Conservation (phyloP, 2,888 invertebrate genomes). For the Urechis unicinctus region DNA sequence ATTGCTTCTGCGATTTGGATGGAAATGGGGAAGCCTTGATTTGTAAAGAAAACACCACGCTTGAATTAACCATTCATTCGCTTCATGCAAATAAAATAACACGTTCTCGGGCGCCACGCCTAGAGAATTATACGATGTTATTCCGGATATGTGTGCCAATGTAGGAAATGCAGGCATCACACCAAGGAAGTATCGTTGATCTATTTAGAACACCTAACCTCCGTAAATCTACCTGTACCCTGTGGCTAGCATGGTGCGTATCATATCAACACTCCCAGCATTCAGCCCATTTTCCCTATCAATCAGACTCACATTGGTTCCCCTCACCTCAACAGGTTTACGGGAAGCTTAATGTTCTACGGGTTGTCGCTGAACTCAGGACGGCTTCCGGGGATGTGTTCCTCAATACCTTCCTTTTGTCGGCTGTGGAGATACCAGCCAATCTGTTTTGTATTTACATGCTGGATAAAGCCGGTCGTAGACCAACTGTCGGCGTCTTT, state of each 20-base stretch:
- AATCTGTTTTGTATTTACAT: constrained; percentile 11
- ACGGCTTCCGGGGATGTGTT: constrained; percentile 16
- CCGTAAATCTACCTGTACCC: constrained; percentile 4
- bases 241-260: constrained; percentile 8
- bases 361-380: constrained; percentile 19
- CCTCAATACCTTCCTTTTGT: constrained; percentile 18
- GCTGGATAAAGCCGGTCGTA: constrained; percentile 10
- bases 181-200: constrained; percentile 1
- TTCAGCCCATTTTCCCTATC: neutral
- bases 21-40: too few species aligned
- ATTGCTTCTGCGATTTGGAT: too few species aligned
- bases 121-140: too few species aligned
- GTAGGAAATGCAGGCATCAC: too few species aligned
- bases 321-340: constrained; percentile 15
- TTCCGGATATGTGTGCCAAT: too few species aligned
- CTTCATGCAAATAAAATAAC: too few species aligned
- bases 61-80: too few species aligned
- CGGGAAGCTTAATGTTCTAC: constrained; percentile 18
- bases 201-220: constrained; percentile 10
- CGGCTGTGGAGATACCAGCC: constrained; percentile 17
- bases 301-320: neutral
- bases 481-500: constrained; percentile 10
- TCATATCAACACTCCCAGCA: neutral
- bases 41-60: too few species aligned
- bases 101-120: too few species aligned